Base-by-base conservation (phyloP, 2,888 invertebrate species). In the Perithous albicinctus region DNA sequence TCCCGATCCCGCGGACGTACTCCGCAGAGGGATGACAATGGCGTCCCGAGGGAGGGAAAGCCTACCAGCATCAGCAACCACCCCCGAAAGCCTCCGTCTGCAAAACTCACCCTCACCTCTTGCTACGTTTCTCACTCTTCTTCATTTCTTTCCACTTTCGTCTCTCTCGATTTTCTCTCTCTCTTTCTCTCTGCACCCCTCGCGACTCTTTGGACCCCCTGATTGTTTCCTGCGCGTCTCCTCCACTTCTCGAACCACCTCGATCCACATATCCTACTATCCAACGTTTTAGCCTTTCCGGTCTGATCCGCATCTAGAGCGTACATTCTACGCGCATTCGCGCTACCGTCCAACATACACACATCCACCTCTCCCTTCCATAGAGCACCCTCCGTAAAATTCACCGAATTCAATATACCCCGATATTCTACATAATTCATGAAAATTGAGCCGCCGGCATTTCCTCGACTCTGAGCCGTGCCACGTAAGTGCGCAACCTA, bases 361-460 rank as follows among this genome's bases (percentile, higher is more conserved):
- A 20, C 38, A 20, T 38, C 12, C 12, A 41, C 78, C 76, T 51
- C 51, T 80, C 46, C 82, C 82, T 75, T 67, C 80, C 82, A 93
- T 93, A 93, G 94, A 94, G 94, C 93, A 93, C 93, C 92, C 87
- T 87, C 86, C 87, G 86, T 89, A 88, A 91, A 89, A 90, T 92
- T 90, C 83, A 85, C 86, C 86, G 86, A 90, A 92, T 92, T 91
- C 91, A 90, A 92, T 92, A 91, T 89, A 87, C 86, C 88, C 84
- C 89, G 88, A 90, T 90, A 89, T 90, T 90, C 89, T 92, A 89
- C 91, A 92, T 92, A 92, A 92, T 92, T 92, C 91, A 91, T 91
- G 91, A 91, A 92, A 91, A 91, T 91, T 91, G 89, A 90, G 89
- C 90, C 88, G 87, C 87, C 88, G 89, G 88, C 88, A 89, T 91